Conservation (phyloP, 1,140 invertebrate genomes). For the Neuroterus valhalla region DNA sequence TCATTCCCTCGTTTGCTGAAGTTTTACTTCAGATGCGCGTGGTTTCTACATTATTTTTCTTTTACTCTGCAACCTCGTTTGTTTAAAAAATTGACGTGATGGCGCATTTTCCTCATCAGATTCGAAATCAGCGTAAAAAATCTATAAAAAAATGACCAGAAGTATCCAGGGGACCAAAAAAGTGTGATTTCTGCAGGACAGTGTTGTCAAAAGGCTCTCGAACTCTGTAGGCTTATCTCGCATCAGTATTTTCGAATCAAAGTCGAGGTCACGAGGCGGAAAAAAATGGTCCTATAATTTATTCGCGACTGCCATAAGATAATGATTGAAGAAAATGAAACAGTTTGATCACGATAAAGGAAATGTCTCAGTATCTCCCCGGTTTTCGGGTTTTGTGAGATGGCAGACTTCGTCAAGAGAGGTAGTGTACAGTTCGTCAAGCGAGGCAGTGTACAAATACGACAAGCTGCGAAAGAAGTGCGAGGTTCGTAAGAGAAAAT, state of each 20-base stretch:
- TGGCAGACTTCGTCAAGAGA: constrained; percentile 69
- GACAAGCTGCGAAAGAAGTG: constrained; percentile 75
- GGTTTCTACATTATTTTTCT: no score
- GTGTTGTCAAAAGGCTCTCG: not conserved
- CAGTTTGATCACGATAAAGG: constrained; percentile 50
- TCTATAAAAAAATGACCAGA: no score
- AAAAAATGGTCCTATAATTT: constrained; percentile 38
- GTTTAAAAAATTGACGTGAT: no score
- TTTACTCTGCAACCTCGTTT: no score
- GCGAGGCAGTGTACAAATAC: constrained; percentile 75
- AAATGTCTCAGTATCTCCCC: constrained; percentile 44
- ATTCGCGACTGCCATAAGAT: constrained; percentile 55
- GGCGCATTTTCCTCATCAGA: no score
- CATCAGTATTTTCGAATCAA: constrained; percentile 52
- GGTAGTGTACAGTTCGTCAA: constrained; percentile 70
- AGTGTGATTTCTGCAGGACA: no score
- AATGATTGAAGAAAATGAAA: constrained; percentile 51
- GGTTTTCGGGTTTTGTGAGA: constrained; percentile 59
- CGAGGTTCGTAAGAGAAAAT: constrained; percentile 72
- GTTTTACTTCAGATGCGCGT: no score
- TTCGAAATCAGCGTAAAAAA: no score
- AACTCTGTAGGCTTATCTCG: constrained; percentile 43
- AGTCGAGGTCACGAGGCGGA: constrained; percentile 55
- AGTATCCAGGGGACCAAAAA: no score
- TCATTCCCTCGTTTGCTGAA: no score